Evolutionary conservation across 1,140 invertebrate genomes (phyloP).

Genomic region (Drosophila saltans): DNA sequence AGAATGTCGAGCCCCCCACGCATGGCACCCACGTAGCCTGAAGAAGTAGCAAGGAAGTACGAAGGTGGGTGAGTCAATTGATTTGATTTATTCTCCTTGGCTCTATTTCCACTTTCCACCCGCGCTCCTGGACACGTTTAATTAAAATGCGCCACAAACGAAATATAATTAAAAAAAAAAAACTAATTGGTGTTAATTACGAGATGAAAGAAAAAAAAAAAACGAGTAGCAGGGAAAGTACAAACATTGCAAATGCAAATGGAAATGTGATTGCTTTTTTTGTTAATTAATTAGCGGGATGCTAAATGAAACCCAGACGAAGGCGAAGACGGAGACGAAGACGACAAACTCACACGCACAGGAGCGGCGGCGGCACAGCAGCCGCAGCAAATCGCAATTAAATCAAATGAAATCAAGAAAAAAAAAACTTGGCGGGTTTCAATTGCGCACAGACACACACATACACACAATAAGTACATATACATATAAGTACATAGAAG

Average conservation of each 20-base stretch:
- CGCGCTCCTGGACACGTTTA: constrained; percentile 29
- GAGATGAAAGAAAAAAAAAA: neutral
- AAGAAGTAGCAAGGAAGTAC: constrained; percentile 23
- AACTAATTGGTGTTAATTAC: constrained; percentile 61
- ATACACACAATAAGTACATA: neutral
- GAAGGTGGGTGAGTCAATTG: constrained; percentile 7
- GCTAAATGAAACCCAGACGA: constrained; percentile 69
- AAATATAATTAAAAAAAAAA: constrained; percentile 18
- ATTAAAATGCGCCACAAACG: constrained; percentile 65
- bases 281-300: constrained; percentile 67
- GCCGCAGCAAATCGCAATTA: constrained; percentile 53
- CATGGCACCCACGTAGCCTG: constrained; percentile 3
- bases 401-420: constrained; percentile 53
- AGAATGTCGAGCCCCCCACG: constrained; percentile 14
- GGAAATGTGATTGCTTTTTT: constrained; percentile 29
- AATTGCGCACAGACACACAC: constrained; percentile 49
- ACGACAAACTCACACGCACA: constrained; percentile 13
- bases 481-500: constrained; percentile 65
- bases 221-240: constrained; percentile 1
- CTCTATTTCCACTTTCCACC: constrained; percentile 5
- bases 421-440: constrained; percentile 74
- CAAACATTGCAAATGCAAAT: constrained; percentile 9
- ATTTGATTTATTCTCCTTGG: constrained; percentile 35
- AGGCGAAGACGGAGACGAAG: neutral
- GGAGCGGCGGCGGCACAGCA: constrained; percentile 12